Evolutionary conservation across 1,140 invertebrate species (phyloP).

Genomic region (Drosophila ercepeae): DNA sequence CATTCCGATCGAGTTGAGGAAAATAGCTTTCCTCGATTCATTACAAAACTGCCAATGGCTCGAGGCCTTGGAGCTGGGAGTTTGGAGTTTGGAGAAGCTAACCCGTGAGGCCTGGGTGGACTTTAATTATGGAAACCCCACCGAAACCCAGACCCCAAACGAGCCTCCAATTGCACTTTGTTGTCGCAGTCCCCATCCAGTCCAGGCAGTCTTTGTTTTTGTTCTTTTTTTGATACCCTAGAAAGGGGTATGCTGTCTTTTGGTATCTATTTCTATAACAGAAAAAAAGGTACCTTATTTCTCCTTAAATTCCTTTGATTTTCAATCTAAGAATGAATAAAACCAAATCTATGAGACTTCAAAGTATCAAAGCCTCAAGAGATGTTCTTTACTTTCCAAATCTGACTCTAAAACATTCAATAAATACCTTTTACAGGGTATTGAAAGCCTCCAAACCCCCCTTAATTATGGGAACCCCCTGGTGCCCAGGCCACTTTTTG

Average conservation of each 20-base stretch:
- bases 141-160: constrained; percentile 11
- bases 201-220: too few species aligned
- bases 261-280: too few species aligned
- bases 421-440: too few species aligned
- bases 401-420: too few species aligned
- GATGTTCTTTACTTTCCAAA: too few species aligned
- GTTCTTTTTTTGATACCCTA: constrained; percentile 4
- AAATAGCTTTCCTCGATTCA: constrained; percentile 13
- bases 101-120: background rate
- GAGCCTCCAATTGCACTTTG: constrained; percentile 18
- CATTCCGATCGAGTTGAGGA: constrained; percentile 19
- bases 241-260: background rate
- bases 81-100: background rate
- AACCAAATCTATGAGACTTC: too few species aligned
- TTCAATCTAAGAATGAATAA: too few species aligned
- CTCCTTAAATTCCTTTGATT: too few species aligned
- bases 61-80: background rate
- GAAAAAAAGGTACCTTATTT: too few species aligned
- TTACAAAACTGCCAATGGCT: constrained; percentile 29
- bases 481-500: constrained; percentile 1
- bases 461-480: background rate
- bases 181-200: background rate
- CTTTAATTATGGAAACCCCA: constrained; percentile 45
- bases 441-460: background rate
- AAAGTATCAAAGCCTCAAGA: too few species aligned